Evolutionary conservation across 2,113 vertebrate species (phyloP).

Genomic region (Fukomys damarensis): DNA sequence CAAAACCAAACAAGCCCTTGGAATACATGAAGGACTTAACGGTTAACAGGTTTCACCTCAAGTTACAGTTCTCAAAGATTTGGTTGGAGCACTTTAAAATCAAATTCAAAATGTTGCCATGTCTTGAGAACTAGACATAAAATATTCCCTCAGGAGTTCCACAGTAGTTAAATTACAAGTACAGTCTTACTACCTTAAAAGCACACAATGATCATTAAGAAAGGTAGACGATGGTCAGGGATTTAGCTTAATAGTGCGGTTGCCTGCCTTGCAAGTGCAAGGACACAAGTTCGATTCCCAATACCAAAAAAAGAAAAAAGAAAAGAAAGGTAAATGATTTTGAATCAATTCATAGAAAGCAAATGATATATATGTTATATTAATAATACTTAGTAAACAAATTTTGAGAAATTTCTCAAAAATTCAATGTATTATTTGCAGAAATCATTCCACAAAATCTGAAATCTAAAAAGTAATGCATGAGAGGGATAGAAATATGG

Average conservation of each 20-base stretch:
- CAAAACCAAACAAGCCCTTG: slow-evolving; percentile 82
- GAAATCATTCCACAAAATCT: neutral
- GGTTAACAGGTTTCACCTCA: slow-evolving; percentile 57
- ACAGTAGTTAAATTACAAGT: slow-evolving; percentile 52
- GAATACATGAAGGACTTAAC: slow-evolving; percentile 42
- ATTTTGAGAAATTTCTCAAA: slow-evolving; percentile 6
- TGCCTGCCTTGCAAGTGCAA: too few relatives aligned
- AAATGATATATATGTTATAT: neutral
- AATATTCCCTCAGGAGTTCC: slow-evolving; percentile 53
- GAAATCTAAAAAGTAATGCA: neutral
- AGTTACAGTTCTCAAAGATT: slow-evolving; percentile 60
- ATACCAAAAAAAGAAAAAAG: too few relatives aligned
- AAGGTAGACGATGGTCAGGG: slow-evolving; percentile 10
- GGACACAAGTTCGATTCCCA: too few relatives aligned
- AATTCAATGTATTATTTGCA: neutral
- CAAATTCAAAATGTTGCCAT: slow-evolving; percentile 66
- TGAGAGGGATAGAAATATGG: neutral
- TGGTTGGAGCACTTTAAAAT: slow-evolving; percentile 57
- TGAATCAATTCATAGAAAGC: neutral
- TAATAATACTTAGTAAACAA: slow-evolving; percentile 35
- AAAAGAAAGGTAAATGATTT: neutral
- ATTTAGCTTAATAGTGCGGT: too few relatives aligned
- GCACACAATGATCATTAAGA: neutral
- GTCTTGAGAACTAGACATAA: slow-evolving; percentile 41
- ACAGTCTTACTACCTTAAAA: neutral